These are phyloP conservation scores for Antheraea pernyi DNA, from an alignment of 1,140 invertebrate species.

Conservation along the genomic window DNA sequence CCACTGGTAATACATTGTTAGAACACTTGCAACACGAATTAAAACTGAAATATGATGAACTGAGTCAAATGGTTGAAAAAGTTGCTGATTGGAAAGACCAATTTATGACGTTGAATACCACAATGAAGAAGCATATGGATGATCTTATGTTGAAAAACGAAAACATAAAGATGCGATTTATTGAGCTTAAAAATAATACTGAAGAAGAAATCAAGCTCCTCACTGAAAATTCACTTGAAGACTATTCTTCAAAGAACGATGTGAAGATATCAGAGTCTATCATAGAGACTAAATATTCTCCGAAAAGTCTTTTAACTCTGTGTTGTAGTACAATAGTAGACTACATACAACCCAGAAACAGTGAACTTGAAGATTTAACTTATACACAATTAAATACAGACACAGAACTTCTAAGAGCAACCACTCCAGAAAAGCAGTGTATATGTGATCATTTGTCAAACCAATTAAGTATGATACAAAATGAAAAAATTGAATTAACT, in stretches of 20 bases:
- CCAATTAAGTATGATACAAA: slow-evolving; percentile 33
- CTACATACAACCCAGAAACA: slow-evolving; percentile 35
- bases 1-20: slow-evolving; percentile 36
- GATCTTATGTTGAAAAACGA: slow-evolving; percentile 43
- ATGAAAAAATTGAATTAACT: slow-evolving; percentile 42
- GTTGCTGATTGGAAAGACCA: slow-evolving; percentile 47
- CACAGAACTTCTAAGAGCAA: slow-evolving; percentile 16
- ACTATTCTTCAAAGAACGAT: not conserved
- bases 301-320: slow-evolving; percentile 59
- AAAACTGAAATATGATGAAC: slow-evolving; percentile 38
- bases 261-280: not conserved
- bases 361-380: slow-evolving; percentile 21
- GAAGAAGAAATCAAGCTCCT: not conserved
- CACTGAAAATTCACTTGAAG: not conserved
- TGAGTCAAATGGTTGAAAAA: slow-evolving; percentile 45
- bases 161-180: slow-evolving; percentile 27
- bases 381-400: slow-evolving; percentile 28
- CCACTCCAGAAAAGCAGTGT: slow-evolving; percentile 27
- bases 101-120: slow-evolving; percentile 35
- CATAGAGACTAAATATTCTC: slow-evolving; percentile 24
- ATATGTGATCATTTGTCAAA: slow-evolving; percentile 36
- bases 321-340: slow-evolving; percentile 59
- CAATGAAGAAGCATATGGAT: slow-evolving; percentile 43
- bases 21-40: slow-evolving; percentile 42
- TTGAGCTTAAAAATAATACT: not conserved